Evolutionary conservation across 2,113 vertebrate genomes (phyloP).

Genomic region (Rissa tridactyla): DNA sequence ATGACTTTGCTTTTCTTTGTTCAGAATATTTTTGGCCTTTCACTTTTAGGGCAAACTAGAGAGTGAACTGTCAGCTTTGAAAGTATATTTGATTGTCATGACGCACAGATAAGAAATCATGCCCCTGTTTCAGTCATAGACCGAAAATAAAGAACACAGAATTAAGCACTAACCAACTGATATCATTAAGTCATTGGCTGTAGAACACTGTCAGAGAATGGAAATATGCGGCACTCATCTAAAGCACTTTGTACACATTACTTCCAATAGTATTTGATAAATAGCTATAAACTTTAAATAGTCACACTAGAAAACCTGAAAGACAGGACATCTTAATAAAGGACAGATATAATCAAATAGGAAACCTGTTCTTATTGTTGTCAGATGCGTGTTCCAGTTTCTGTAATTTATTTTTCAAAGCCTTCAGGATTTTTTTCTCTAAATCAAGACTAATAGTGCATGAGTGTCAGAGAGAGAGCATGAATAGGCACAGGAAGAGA

Average conservation of each 20-base stretch:
- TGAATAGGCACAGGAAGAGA: not conserved
- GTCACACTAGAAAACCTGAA: not conserved
- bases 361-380: not conserved
- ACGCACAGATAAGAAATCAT: not conserved
- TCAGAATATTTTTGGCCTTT: not conserved
- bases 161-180: not conserved
- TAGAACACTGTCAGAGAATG: not conserved
- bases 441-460: not conserved
- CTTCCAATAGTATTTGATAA: not conserved
- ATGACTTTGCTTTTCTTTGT: not conserved
- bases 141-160: not conserved
- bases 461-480: not conserved
- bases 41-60: not conserved
- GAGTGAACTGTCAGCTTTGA: not conserved
- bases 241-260: not conserved
- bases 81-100: not conserved
- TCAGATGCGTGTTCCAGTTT: not conserved
- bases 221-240: not conserved
- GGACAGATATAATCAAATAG: not conserved
- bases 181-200: not conserved
- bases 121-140: not conserved
- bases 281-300: not conserved
- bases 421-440: not conserved
- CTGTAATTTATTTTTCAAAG: not conserved
- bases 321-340: not conserved